Base-by-base conservation (phyloP, 2,797 vertebrate genomes). In the Protonibea diacanthus region DNA sequence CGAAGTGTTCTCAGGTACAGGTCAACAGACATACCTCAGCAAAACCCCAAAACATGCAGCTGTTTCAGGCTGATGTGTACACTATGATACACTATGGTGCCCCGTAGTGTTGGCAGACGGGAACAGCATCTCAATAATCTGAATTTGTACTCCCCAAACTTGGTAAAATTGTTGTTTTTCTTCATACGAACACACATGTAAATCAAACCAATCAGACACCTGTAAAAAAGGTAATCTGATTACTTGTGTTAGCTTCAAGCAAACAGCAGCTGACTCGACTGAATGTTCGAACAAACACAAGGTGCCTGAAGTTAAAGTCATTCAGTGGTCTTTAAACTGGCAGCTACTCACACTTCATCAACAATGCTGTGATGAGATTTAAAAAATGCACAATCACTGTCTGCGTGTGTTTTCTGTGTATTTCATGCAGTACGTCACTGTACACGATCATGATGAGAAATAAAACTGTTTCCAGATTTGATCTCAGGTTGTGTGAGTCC, bases 301-400 rank as follows among this genome's bases (percentile, higher is more conserved):
- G 33, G 33, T 38, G 33, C 33, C 33, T 38, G 33, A 38, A 38
- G 8, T 38, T 38, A 38, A 38, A 38, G 33, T 38, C 33, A 9
- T 38, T 38, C 33, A 38, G 33, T 8, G 8, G 33, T 55, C 44
- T 56, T 59, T 18, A 17, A 11, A 18, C 21, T 4, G 65, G 52
- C 78, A 87, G 81, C 78, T 82, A 70, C 33, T 48, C 21, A 27
- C 68, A 55, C 20, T 15, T 68, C 12, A 42, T 20, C 27, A 23
- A 58, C 17, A 18, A 25, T 9, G 42, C 13, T 47, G 21, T 55
- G 7, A 55, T 2, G 13, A 42, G 21, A 1, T 52, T 20, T 59
- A 11, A n/a, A 44, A 58, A 12, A 51, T 45, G 5, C 20, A 70
- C 15, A 64, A 5, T 62, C 48, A 49, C 57, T 29, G 60, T 55